phyloP scores from a whole-genome alignment of 92 coral and sea anemone genomes.

The Epizoanthus stellaris region DNA sequence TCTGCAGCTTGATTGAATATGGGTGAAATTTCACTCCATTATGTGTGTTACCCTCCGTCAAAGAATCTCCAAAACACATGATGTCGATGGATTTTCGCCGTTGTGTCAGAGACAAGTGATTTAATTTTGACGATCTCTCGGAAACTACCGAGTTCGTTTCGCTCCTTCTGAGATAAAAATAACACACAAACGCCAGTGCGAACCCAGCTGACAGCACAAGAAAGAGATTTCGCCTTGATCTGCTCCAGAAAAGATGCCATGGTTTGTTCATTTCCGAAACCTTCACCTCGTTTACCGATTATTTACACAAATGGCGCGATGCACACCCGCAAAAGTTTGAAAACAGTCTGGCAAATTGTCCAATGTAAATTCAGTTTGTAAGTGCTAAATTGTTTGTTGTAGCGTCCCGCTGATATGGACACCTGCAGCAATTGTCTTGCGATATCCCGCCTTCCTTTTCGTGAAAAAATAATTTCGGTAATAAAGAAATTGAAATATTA shows the following conservation, averaged over 20 bases:
- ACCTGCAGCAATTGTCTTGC: too few species aligned
- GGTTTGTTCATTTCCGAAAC: slow-evolving; percentile 1
- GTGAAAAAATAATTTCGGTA: too few species aligned
- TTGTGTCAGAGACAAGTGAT: neutral
- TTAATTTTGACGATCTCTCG: neutral
- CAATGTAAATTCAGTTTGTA: too few species aligned
- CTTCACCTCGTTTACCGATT: neutral
- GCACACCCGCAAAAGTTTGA: neutral
- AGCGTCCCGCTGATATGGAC: slow-evolving; percentile 64
- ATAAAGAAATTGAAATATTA: too few species aligned
- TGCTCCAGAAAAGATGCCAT: neutral
- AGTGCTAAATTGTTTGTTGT: slow-evolving; percentile 33
- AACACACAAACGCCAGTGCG: slow-evolving; percentile 2
- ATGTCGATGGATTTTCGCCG: slow-evolving; percentile 1
- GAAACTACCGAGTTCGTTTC: neutral
- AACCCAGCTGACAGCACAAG: neutral
- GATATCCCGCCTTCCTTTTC: too few species aligned
- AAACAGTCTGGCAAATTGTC: too few species aligned
- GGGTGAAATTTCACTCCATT: neutral
- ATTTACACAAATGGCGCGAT: neutral
- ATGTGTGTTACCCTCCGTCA: neutral
- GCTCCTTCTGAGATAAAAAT: neutral
- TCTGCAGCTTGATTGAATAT: slow-evolving; percentile 28
- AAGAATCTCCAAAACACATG: slow-evolving; percentile 40
- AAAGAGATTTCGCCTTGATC: slow-evolving; percentile 10